Percentiles rank a stretch among this genome's conserved stretches.
phyloP scores from a whole-genome alignment of 2,113 vertebrate species.

The Megaceryle maxima region DNA sequence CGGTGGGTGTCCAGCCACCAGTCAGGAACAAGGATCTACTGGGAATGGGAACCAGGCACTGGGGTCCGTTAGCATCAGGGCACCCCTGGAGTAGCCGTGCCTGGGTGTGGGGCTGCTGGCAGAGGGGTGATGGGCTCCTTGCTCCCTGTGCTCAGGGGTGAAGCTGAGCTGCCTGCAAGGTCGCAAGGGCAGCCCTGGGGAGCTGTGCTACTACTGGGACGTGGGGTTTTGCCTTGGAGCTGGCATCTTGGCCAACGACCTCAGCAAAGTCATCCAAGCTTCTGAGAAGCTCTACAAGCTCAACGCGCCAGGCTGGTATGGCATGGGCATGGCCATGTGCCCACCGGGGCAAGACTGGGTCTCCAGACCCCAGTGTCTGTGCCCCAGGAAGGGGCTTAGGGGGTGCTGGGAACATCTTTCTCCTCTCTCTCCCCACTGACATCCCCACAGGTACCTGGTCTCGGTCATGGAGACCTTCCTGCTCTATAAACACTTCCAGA shows the following conservation, averaged over 20 bases:
- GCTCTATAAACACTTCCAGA: conserved; percentile 84
- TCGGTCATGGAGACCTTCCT: conserved; percentile 91
- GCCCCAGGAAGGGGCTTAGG: background rate
- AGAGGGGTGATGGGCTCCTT: background rate
- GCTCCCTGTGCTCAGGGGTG: conserved; percentile 73
- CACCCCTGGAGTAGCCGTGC: fast-evolving
- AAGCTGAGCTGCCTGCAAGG: conserved; percentile 87
- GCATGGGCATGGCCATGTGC: background rate
- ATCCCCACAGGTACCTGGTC: conserved; percentile 76
- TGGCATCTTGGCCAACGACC: conserved; percentile 84
- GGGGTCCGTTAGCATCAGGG: background rate
- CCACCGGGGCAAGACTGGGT: fast-evolving
- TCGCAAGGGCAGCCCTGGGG: conserved; percentile 86
- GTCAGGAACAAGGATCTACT: fast-evolving
- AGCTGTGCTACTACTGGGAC: conserved; percentile 93
- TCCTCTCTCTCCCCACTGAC: background rate
- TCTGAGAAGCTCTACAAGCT: conserved; percentile 90
- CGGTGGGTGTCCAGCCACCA: conserved; percentile 57
- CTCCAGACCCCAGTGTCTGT: background rate
- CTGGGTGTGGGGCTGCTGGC: fast-evolving
- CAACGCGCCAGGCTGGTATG: conserved; percentile 85
- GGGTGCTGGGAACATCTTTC: background rate
- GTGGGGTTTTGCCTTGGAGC: conserved; percentile 90
- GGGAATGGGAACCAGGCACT: background rate
- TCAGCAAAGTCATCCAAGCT: conserved; percentile 84